Evolutionary conservation across 2,888 invertebrate genomes (phyloP), one percentile per base, ranked within the genome.

Genomic region (Leptopilina syphax): DNA sequence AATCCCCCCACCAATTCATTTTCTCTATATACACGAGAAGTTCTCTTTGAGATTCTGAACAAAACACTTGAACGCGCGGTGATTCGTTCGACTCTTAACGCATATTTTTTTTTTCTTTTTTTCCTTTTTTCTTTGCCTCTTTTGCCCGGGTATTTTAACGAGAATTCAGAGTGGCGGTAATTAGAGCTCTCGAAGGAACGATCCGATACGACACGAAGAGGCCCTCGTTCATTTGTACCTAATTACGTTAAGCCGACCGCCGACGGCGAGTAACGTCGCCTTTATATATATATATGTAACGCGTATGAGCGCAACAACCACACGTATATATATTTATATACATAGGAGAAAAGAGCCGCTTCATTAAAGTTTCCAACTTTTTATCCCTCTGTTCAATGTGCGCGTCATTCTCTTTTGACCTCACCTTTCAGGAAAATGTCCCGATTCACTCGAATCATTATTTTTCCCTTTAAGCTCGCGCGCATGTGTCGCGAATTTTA

Each of bases 121-220:
- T 47, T 34, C 0, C n/a, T 79, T 24, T 85, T 86, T 86, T 50
- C 50, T 9, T 86, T 85, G 79, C 78, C 63, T 54, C 65, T 77
- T 50, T 50, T 57, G 44, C 83, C 81, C 68, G 84, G 84, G 85
- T 85, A 89, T 86, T 89, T 90, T 89, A 90, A 91, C 88, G 89
- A 90, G 88, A 88, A 87, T 88, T 86, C 85, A 86, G 87, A 86
- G 86, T 83, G 87, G 85, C 83, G 83, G 86, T 89, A 91, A 91
- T 91, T 90, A 90, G 88, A 88, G 86, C 50, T 47, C 85, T 85
- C 84, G 82, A 79, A 70, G 82, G 80, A 77, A 68, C 78, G 50
- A 73, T 77, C 77, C 84, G 82, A 84, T 83, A 85, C 81, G 83
- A 86, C 85, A 84, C 80, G 80, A 78, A 80, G 83, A 79, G 80